Conservation (phyloP, 2,113 vertebrate genomes). For the Cheirogaleus medius region DNA sequence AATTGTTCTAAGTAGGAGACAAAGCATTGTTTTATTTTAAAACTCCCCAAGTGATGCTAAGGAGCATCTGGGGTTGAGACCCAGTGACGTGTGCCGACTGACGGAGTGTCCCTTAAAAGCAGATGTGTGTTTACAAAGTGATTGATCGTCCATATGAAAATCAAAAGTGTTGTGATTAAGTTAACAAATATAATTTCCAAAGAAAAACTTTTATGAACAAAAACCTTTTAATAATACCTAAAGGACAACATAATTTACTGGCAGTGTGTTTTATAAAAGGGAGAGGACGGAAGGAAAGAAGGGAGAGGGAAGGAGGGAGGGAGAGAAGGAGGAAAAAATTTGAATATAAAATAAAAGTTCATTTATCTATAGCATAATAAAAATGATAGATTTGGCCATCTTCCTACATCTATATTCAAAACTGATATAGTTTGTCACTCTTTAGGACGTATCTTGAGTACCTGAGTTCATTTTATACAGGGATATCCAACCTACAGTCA, state of each 20-base stretch:
- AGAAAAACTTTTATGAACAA: background rate
- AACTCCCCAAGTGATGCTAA: background rate
- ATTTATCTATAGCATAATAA: background rate
- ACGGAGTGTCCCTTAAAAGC: background rate
- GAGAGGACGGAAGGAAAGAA: background rate
- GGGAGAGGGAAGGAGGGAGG: too few relatives aligned
- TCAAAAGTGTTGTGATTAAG: background rate
- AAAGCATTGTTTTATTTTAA: background rate
- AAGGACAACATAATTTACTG: background rate
- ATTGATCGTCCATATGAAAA: background rate
- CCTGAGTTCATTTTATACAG: background rate
- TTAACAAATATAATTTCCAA: background rate
- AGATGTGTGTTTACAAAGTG: background rate
- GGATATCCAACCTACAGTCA: background rate
- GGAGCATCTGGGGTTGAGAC: background rate
- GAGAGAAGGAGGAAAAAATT: background rate
- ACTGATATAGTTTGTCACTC: background rate
- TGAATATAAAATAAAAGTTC: background rate
- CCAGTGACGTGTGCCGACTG: background rate
- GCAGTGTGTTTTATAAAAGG: background rate
- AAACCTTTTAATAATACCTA: background rate
- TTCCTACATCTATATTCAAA: background rate
- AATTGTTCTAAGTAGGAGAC: background rate
- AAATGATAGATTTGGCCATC: background rate
- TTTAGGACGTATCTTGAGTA: background rate